Base-by-base conservation (phyloP, 2,888 invertebrate species). In the Syrphus vitripennis region DNA sequence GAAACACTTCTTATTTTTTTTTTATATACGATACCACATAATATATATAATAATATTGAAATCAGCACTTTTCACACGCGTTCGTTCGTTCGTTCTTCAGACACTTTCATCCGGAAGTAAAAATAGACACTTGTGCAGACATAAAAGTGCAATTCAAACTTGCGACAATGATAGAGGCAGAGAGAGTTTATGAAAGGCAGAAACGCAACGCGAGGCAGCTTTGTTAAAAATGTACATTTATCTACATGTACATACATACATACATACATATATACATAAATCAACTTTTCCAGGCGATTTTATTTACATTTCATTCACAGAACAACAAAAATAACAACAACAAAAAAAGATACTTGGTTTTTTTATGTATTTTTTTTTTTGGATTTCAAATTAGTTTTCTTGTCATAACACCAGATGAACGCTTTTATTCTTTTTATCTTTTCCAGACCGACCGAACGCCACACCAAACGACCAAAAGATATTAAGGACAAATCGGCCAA, bases 41-140 rank as follows among this genome's bases (percentile, higher is more conserved):
- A n/a, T n/a, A 55, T n/a, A 29, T 6, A 48, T 37, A 37, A 14
- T 24, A 10, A 31, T 10, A 19, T 65, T 21, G 21, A 34, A 21
- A 40, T 72, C 12, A 57, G 53, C 55, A 57, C 45, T 65, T 75
- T 75, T 53, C 9, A 21, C 61, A 48, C 42, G 16, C 31, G 29
- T 67, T 48, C 26, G 16, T 34, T 48, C 26, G 16, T 34, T 80
- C 34, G 50, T 65, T 42, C 50, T 67, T 53, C 50, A 67, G 34
- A 78, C 59, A 63, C 70, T 65, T 76, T 42, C 67, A 76, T 80
- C 71, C 80, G 83, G 80, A 84, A 76, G 75, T 61, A 42, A 57
- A 57, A 69, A 71, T 42, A 69, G 50, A 71, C 42, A 57, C 71
- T 76, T 70, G 57, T 84, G 75, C 80, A 76, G 71, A 63, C 70